phyloP scores from a whole-genome alignment of 2,113 vertebrate genomes.

The Scortum barcoo region DNA sequence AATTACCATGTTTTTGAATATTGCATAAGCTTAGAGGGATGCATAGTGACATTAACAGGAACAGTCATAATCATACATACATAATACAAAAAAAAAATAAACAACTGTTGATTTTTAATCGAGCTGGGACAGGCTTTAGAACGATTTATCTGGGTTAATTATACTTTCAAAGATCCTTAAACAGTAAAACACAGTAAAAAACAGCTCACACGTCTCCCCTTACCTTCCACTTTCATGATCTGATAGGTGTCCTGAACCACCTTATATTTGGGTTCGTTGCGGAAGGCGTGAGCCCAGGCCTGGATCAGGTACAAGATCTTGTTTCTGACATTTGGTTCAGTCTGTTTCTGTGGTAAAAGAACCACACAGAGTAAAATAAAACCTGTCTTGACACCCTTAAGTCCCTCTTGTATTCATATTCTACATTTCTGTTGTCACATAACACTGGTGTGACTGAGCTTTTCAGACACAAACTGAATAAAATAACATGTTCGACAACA shows the following conservation, averaged over 20 bases:
- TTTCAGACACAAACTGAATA: neutral
- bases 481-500: constrained; percentile 4
- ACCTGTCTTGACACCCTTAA: neutral
- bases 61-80: neutral
- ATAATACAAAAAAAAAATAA: neutral
- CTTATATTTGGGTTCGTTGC: constrained; percentile 99
- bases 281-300: constrained; percentile 98
- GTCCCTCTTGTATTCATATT: neutral
- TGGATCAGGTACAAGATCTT: constrained; percentile 98
- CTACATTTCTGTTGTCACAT: neutral
- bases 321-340: constrained; percentile 93
- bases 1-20: neutral
- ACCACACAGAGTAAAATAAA: constrained; percentile 11
- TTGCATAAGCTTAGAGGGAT: neutral
- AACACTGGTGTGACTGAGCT: neutral
- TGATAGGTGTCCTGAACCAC: constrained; percentile 99
- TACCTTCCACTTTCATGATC: constrained; percentile 99
- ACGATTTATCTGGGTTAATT: neutral
- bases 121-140: neutral
- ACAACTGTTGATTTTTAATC: neutral
- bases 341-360: constrained; percentile 86
- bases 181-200: neutral
- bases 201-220: constrained; percentile 26
- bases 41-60: too few species aligned
- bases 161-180: neutral